Base-by-base conservation (phyloP, 2,113 vertebrate genomes). In the Hucho hucho region DNA sequence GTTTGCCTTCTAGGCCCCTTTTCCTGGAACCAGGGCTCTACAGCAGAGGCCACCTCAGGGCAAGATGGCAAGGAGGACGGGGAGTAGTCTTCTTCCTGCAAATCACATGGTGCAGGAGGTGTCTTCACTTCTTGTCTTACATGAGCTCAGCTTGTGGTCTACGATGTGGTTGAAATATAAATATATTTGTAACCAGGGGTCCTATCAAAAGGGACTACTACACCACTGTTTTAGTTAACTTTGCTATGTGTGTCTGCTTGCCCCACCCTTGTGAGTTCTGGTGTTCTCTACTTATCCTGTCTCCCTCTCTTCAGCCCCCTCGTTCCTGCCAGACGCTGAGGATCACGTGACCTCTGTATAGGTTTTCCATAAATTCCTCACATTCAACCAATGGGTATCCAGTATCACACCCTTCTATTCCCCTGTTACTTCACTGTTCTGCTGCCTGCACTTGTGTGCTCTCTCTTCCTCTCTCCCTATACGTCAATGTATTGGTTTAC, bases 21-120 rank as follows among this genome's bases (percentile, higher is more conserved):
- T 25, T 76, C 70, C 74, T 73, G 74, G 79, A 80, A 76, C 14
- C 53, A 65, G 64, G 64, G 64, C 26, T 26, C 11, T 65, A 29
- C 22, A 43, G 64, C 70, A 78, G 78, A 61, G 78, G 79, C 74
- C 79, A 76, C 70, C 71, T 65, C 64, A 66, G 74, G 79, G 74
- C 79, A 80, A 64, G 58, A 58, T 49, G 43, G 70, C 58, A 26
- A n/a, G 68, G 58, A 61, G 25, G 58, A 37, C 66, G 61, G 29
- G 70, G 70, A 80, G 24, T 22, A 37, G 74, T 18, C 26, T 28
- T 53, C 63, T 64, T 73, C 80, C 79, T 83, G 84, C 77, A 76
- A 80, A 72, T 76, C 79, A 76, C 74, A 69, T 80, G 74, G 75
- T 58, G n/a, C 13, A 69, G 28, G 77, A 63, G 37, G 32, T 65